Conservation (phyloP, 2,113 vertebrate genomes). For the Mesitornis unicolor region DNA sequence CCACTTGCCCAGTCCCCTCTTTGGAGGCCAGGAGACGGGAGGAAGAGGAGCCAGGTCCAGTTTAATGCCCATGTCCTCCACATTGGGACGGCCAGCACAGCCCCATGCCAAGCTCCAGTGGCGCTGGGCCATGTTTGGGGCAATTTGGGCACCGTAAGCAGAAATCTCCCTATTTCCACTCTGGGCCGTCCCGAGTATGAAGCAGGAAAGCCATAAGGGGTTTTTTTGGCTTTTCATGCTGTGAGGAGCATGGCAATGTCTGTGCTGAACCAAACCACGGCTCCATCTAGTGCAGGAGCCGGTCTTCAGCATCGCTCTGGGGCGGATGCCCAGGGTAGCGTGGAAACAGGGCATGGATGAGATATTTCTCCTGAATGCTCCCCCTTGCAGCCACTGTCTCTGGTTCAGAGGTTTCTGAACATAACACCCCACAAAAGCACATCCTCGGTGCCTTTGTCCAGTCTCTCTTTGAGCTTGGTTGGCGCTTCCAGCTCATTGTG, state of each 20-base stretch:
- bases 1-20: neutral
- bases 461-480: neutral
- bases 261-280: neutral
- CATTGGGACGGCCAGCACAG: too few species aligned
- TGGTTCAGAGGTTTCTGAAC: neutral
- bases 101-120: too few species aligned
- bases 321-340: neutral
- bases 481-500: neutral
- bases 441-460: neutral
- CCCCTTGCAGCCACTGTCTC: neutral
- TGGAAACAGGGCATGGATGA: neutral
- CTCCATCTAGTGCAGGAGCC: neutral
- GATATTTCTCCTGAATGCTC: neutral
- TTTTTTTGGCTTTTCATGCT: neutral
- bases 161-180: neutral
- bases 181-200: neutral
- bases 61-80: too few species aligned
- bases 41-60: neutral
- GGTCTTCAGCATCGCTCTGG: too few species aligned
- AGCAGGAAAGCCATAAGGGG: neutral
- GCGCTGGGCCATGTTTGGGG: rapidly evolving
- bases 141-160: neutral
- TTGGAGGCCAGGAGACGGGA: neutral
- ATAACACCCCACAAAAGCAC: neutral
- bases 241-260: neutral